Evolutionary conservation across 2,888 invertebrate species (phyloP).

Genomic region (Diachrysia chrysitis): DNA sequence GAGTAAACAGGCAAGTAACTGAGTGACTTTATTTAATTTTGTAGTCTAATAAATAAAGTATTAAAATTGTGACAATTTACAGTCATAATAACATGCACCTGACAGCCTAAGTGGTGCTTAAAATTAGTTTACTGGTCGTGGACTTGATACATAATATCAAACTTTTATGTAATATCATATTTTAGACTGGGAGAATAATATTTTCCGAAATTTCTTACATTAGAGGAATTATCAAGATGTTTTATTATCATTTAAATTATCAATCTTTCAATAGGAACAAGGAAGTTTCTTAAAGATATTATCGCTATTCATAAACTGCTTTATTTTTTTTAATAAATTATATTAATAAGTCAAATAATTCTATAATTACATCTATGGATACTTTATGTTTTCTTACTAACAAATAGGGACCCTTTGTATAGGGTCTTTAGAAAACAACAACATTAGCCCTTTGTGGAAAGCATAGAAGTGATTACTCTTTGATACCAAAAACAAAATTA

Average conservation of each 20-base stretch:
- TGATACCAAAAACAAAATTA: slow-evolving; percentile 21
- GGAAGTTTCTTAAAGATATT: too few relatives aligned
- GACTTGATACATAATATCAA: neutral
- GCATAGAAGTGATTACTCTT: slow-evolving; percentile 47
- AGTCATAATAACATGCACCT: neutral
- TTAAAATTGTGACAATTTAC: slow-evolving; percentile 2
- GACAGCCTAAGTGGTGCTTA: neutral
- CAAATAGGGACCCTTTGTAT: slow-evolving; percentile 54
- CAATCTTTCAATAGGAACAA: too few relatives aligned
- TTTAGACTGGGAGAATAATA: neutral
- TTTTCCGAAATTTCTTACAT: neutral
- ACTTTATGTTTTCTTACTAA: slow-evolving; percentile 13
- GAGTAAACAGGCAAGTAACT: neutral
- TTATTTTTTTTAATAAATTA: too few relatives aligned
- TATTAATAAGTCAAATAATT: neutral
- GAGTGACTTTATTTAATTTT: neutral
- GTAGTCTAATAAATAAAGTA: neutral
- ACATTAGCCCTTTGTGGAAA: slow-evolving; percentile 60
- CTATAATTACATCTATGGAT: neutral
- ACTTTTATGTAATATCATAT: neutral
- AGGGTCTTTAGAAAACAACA: slow-evolving; percentile 50
- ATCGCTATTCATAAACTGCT: too few relatives aligned
- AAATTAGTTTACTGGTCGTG: neutral
- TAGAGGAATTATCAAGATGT: too few relatives aligned
- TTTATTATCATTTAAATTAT: neutral